Percentiles rank a stretch among this genome's conserved stretches.
These are phyloP conservation scores for Artemia sp. DNA, from an alignment of 2,888 invertebrate genomes.

Conservation along the genomic window DNA sequence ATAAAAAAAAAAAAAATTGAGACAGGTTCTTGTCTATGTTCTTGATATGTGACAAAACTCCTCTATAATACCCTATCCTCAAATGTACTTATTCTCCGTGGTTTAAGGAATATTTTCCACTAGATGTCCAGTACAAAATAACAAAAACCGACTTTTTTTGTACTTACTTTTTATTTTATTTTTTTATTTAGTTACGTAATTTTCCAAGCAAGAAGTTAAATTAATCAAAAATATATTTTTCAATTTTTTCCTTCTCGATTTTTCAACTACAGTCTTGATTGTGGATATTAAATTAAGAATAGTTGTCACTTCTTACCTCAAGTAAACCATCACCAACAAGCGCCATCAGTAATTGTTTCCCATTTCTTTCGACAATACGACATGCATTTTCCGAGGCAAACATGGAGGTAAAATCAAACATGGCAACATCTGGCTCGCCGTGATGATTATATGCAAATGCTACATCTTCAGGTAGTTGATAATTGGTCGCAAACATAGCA, in stretches of 20 bases:
- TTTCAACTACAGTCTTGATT: neutral
- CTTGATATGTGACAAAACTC: too few relatives aligned
- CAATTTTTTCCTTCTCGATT: too few relatives aligned
- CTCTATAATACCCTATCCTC: too few relatives aligned
- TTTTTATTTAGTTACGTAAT: neutral
- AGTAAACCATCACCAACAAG: conserved; percentile 89
- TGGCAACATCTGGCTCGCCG: conserved; percentile 89
- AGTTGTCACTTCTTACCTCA: conserved; percentile 45
- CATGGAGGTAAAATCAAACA: conserved; percentile 99
- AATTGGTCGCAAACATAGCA: conserved; percentile 78
- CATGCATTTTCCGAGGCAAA: conserved; percentile 91
- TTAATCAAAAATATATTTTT: neutral
- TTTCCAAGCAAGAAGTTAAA: neutral
- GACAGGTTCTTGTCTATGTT: too few relatives aligned
- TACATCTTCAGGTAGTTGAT: conserved; percentile 53
- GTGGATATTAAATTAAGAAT: conserved; percentile 13
- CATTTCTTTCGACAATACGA: conserved; percentile 53
- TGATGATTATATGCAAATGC: conserved; percentile 97
- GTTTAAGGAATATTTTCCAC: too few relatives aligned
- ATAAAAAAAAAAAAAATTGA: too few relatives aligned
- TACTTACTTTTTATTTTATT: too few relatives aligned
- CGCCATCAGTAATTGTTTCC: conserved; percentile 64
- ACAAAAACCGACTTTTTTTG: too few relatives aligned
- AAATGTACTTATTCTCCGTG: too few relatives aligned
- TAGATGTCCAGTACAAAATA: too few relatives aligned